A percentile compares a stretch with the other conserved stretches of the same genome.
Conservation (phyloP, 2,113 vertebrate species). For the Pseudorhombus dupliciocellatus region DNA sequence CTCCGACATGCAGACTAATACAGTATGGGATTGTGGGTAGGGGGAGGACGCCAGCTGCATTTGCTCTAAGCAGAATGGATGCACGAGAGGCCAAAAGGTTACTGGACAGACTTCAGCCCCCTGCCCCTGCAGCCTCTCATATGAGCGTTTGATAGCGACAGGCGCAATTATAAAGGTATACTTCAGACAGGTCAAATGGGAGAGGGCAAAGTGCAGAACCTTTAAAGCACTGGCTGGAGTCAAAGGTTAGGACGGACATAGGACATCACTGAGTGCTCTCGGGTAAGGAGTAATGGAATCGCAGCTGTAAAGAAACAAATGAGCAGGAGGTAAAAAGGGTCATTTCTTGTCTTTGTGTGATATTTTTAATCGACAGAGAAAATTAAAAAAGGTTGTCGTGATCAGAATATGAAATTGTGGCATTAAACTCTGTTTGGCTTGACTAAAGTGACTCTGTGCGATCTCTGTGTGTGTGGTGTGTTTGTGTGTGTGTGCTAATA, state of each 20-base stretch:
- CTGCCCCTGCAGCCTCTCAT: conserved; percentile 65
- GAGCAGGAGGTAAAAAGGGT: conserved; percentile 31
- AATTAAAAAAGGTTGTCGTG: conserved; percentile 9
- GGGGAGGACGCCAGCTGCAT: conserved; percentile 59
- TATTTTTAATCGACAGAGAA: conserved; percentile 15
- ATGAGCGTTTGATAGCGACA: conserved; percentile 80
- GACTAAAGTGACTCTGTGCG: not conserved
- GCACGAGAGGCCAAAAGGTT: conserved; percentile 81
- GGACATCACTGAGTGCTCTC: conserved; percentile 57
- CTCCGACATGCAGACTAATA: conserved; percentile 79
- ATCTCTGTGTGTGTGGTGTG: conserved; percentile 24
- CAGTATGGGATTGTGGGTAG: conserved; percentile 74
- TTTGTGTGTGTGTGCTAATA: conserved; percentile 20
- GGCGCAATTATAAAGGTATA: conserved; percentile 84
- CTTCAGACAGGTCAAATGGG: conserved; percentile 83
- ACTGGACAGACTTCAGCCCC: conserved; percentile 71
- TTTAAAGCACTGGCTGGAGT: conserved; percentile 79
- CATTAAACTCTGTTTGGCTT: conserved; percentile 16
- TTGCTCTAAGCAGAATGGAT: conserved; percentile 70
- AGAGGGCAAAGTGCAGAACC: conserved; percentile 81
- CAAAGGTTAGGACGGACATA: conserved; percentile 80
- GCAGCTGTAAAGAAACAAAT: conserved; percentile 59
- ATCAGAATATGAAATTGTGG: conserved; percentile 26
- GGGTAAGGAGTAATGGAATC: conserved; percentile 66
- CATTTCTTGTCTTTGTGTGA: conserved; percentile 17